Evolutionary conservation across 2,888 invertebrate species (phyloP).

Genomic region (Ellobium chinense): DNA sequence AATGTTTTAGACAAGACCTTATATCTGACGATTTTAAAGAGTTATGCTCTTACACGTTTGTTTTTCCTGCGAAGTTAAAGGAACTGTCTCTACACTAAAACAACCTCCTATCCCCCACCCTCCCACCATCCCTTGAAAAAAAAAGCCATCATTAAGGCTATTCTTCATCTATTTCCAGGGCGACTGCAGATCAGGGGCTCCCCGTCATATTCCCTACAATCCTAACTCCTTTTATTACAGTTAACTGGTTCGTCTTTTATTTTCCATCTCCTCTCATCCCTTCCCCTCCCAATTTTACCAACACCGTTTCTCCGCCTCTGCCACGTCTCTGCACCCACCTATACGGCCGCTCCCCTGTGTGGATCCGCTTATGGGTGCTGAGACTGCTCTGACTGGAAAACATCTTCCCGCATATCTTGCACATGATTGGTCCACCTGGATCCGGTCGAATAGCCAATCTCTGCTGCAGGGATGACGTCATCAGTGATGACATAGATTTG

Average conservation of each 20-base stretch:
- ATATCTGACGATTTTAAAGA: too few species aligned
- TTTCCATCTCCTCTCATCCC: not conserved
- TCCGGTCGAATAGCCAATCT: constrained; percentile 29
- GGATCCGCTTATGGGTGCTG: constrained; percentile 71
- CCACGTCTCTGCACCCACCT: constrained; percentile 50
- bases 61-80: too few species aligned
- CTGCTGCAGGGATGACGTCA: constrained; percentile 47
- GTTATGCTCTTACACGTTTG: too few species aligned
- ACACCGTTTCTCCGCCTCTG: not conserved
- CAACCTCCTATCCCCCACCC: too few species aligned
- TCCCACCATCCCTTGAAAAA: too few species aligned
- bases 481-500: constrained; percentile 37
- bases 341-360: constrained; percentile 72
- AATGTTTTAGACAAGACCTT: too few species aligned
- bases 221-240: too few species aligned
- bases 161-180: too few species aligned
- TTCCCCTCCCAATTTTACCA: not conserved
- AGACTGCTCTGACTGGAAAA: constrained; percentile 72
- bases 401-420: constrained; percentile 70
- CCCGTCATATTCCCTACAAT: too few species aligned
- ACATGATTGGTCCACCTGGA: constrained; percentile 51
- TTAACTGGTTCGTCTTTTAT: not conserved
- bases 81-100: too few species aligned
- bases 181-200: too few species aligned
- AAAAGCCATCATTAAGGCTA: too few species aligned